Conservation (phyloP, 1,140 invertebrate species). For the Pogonomyrmex barbatus region DNA sequence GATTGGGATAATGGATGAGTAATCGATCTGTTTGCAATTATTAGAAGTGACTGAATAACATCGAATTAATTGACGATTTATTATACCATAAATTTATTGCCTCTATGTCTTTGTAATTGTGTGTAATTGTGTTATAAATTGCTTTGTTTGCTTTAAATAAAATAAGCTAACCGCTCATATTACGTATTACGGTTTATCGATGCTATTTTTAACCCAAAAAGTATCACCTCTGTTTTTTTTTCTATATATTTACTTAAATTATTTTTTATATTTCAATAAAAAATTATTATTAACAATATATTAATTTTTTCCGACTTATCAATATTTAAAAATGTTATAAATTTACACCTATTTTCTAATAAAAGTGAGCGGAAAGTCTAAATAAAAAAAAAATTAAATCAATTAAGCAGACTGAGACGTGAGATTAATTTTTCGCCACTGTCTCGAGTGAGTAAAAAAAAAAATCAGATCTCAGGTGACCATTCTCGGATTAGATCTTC, state of each 20-base stretch:
- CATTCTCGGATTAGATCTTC: too few species aligned
- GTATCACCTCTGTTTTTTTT: background rate
- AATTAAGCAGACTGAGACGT: too few species aligned
- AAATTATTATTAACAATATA: too few species aligned
- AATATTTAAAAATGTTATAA: too few species aligned
- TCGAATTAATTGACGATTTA: constrained; percentile 13
- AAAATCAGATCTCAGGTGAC: too few species aligned
- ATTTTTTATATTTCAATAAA: too few species aligned
- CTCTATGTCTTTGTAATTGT: background rate
- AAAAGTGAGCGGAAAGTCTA: too few species aligned
- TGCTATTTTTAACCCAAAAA: background rate
- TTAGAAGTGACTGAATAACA: constrained; percentile 33
- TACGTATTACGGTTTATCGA: background rate
- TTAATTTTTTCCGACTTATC: too few species aligned
- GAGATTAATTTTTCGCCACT: too few species aligned
- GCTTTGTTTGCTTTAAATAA: background rate
- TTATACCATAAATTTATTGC: background rate
- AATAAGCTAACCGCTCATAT: background rate
- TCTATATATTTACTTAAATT: background rate
- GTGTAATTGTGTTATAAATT: background rate
- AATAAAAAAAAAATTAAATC: too few species aligned
- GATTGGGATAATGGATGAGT: constrained; percentile 26
- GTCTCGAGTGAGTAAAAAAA: too few species aligned
- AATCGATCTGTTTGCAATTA: constrained; percentile 36
- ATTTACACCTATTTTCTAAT: too few species aligned